Evolutionary conservation across 2,797 vertebrate genomes (phyloP).

Genomic region (Gymnothorax javanicus): DNA sequence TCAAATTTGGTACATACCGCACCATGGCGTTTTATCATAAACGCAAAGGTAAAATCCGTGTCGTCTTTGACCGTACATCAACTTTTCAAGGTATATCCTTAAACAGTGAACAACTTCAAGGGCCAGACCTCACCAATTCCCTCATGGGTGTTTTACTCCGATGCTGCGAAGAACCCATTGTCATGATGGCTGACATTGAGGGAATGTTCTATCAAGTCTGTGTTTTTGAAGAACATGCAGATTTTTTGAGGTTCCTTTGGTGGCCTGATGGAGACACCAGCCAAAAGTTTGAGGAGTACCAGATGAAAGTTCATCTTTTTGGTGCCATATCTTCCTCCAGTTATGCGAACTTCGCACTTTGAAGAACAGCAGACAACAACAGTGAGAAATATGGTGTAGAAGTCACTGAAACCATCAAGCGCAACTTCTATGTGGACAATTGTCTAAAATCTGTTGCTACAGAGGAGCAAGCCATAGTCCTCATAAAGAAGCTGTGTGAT

Average conservation of each 20-base stretch:
- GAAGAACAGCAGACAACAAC: background rate
- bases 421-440: constrained; percentile 20
- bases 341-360: background rate
- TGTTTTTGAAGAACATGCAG: background rate
- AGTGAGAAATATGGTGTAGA: background rate
- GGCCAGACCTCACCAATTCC: background rate
- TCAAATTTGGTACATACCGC: constrained; percentile 12
- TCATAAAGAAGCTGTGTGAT: background rate
- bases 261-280: background rate
- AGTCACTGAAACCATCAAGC: background rate
- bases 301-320: background rate
- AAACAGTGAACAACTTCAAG: background rate
- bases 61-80: constrained; percentile 14
- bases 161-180: background rate
- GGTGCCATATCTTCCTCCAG: no score
- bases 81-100: background rate
- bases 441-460: constrained; percentile 10
- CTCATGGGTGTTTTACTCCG: background rate
- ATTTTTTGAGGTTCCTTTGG: background rate
- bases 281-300: background rate
- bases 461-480: background rate
- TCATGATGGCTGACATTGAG: no score
- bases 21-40: constrained; percentile 25
- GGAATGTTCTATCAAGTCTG: no score
- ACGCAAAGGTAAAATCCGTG: background rate